Evolutionary conservation across 2,113 vertebrate species (phyloP), one percentile per base, ranked within the genome.

Genomic region (Ursus arctos): DNA sequence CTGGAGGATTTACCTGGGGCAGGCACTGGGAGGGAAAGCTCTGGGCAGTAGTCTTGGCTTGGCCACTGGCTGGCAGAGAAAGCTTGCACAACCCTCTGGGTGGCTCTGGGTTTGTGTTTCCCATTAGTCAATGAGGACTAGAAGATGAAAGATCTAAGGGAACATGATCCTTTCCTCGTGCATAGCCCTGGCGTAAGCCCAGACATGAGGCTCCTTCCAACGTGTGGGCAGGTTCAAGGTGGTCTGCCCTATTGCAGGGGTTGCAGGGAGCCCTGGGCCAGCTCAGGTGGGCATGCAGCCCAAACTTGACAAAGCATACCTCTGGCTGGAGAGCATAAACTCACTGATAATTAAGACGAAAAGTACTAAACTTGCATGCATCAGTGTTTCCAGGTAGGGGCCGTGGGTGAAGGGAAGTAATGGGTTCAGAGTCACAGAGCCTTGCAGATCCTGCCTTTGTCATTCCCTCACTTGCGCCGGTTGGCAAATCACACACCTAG

Each of bases 301-400:
- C 83, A 24, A 55, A 51, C 13, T 4, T 40, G 61, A 83, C 74
- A 53, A 55, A 31, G 31, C 65, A 4, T 2, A 7, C 6, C 63
- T 87, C 71, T 24, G 47, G 72, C 59, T 47, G 21, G 28, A 74
- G 7, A 51, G 16, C 82, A 83, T 1, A 14, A 80, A 22, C 15
- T 10, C 55, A 4, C 31, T 18, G 21, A 21, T 18, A 26, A 61
- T 14, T n/a, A 51, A 55, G 81, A 76, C 10, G 24, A 24, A 67
- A 36, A 12, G 33, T 2, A 55, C 59, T 14, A 14, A 47, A 67
- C 57, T 4, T 55, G 51, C 19, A 10, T 0, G 6, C 0, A 18
- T 28, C 4, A 0, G 47, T 8, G 13, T 69, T 59, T 87, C 53
- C 8, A 40, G 40, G n/a, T 7, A 9, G 19, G 21, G 55, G n/a